These are phyloP conservation scores for Catharus bicknelli DNA, from an alignment of 2,113 vertebrate species.

Conservation along the genomic window DNA sequence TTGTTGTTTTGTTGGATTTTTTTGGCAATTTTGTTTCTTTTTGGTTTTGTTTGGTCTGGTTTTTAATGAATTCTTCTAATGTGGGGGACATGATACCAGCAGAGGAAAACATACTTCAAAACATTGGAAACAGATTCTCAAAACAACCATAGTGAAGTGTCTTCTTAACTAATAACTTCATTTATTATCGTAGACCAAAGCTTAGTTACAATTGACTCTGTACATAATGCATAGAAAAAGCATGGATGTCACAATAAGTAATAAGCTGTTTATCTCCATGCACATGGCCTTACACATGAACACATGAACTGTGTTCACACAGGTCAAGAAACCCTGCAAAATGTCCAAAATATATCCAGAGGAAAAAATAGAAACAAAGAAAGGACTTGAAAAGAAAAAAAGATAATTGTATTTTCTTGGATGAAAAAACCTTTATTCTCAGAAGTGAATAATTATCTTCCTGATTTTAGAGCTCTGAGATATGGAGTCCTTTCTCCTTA, in stretches of 20 bases:
- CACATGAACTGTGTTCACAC: background rate
- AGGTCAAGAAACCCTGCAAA: background rate
- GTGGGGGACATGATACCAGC: fast-evolving
- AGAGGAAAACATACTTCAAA: background rate
- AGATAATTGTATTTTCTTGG: background rate
- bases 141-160: background rate
- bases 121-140: background rate
- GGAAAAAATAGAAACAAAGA: background rate
- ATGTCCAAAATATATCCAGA: background rate
- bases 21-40: background rate
- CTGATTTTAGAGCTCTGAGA: background rate
- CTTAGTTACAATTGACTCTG: background rate
- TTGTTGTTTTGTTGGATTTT: background rate
- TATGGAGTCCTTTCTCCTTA: background rate
- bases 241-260: background rate
- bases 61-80: background rate
- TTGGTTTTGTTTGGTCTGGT: background rate
- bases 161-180: background rate
- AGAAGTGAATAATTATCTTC: background rate
- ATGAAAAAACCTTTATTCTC: background rate
- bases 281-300: too few relatives aligned
- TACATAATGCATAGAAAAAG: background rate
- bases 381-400: background rate
- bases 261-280: background rate
- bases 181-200: background rate